Evolutionary conservation across 1,140 invertebrate species (phyloP), one percentile per base, ranked within the genome.

Genomic region (Helicorthomorpha holstii): DNA sequence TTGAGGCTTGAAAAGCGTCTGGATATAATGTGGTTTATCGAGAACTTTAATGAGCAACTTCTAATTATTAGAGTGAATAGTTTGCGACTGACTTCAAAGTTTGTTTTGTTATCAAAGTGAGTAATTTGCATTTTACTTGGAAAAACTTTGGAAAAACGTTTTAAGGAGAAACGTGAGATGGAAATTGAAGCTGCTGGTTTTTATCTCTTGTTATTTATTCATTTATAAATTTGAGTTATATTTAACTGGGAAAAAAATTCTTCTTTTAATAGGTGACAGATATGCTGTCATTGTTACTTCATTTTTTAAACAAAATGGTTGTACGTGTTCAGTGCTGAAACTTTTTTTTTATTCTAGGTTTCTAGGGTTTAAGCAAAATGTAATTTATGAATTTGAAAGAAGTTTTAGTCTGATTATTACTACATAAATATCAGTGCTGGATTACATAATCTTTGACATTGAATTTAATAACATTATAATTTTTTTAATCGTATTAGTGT

Each of bases 251-350:
- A 34, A 34, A 51, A n/a, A 25, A 29, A 49, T 24, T 7, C n/a
- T n/a, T 10, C 24, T 45, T 22, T 55, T 53, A 46, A n/a, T 46
- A 54, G 68, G 82, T 22, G 76, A 92, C 64, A n/a, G 94, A 98
- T 67, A 66, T 96, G 62, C 69, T 83, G 56, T 80, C 83, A n/a
- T 69, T 98, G 14, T 68, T 98, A 0, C 98, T 81, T 64, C 82
- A 91, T 61, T 95, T 94, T 65, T 74, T 99, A 27, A 91, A 98
- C 67, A 93, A 98, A n/a, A 70, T 77, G 92, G 56, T 71, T 99
- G 0, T 98, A 84, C 66, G 66, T 91, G 47, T 98, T 98, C 66
- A 85, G 79, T 60, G 85, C 82, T 3, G 95, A 98, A 64, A 89
- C 89, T 4, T 82, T 69, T 59, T 77, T 87, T 57, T 76, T 88